Evolutionary conservation across 2,797 vertebrate species (phyloP), one percentile per base, ranked within the genome.

Genomic region (Anabacerthia variegaticeps): DNA sequence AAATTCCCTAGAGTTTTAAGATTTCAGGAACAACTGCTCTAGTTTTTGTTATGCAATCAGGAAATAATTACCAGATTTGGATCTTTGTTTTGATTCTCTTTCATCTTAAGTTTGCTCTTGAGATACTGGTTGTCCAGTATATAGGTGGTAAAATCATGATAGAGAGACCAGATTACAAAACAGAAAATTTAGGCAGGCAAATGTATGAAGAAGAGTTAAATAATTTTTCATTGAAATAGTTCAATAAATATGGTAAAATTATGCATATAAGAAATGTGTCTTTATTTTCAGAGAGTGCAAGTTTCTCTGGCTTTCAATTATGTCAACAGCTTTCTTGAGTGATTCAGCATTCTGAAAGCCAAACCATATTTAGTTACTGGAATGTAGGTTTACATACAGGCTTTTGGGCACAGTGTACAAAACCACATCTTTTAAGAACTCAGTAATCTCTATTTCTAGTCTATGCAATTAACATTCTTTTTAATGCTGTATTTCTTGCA

Each of bases 241-340:
- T 93, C 54, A 87, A 56, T 62, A 88, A 71, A 85, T 75, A 36
- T 37, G 26, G 12, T 37, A 34, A 94, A 72, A 94, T 81, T 78
- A 85, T 37, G 27, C 51, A 14, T 62, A 23, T 78, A 78, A 86
- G 20, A 77, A 84, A 90, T 55, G 8, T 37, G 14, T 7, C 24
- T 84, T 84, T 86, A 62, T 81, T 93, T 95, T 88, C 71, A 56
- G 77, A 61, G 36, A 20, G 28, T 34, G 9, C 15, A 75, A 48
- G 16, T 75, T 83, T 86, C 76, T 18, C 39, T 91, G 67, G 37
- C 34, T 95, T 96, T 92, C 85, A 88, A 37, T 84, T 90, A 87
- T 91, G 85, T 89, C 79, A 95, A 80, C 76, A 90, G 62, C 76
- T 95, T 95, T 96, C 92, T 88, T 88, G 76, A 95, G 88, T 91